Conservation (phyloP, 2,113 vertebrate species). For the Choloepus hoffmanni region DNA sequence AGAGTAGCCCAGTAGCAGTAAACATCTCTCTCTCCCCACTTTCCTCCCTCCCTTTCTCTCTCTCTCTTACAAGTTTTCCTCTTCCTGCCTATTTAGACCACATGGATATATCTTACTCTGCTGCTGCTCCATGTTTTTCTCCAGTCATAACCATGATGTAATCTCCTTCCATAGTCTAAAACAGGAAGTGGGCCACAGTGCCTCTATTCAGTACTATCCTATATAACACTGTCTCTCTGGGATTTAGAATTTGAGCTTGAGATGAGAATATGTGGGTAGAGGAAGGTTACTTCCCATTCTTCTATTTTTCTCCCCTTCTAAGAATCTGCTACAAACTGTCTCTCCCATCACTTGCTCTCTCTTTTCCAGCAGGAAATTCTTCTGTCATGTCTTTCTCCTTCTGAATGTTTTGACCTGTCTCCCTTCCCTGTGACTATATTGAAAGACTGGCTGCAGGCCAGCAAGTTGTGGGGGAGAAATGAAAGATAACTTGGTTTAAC, state of each 20-base stretch:
- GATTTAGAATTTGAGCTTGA: background rate
- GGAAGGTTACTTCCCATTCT: background rate
- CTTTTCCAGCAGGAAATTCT: background rate
- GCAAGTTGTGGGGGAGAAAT: background rate
- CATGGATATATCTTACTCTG: background rate
- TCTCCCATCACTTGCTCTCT: background rate
- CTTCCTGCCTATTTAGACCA: background rate
- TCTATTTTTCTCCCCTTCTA: background rate
- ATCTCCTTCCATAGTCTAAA: background rate
- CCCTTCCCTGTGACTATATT: background rate
- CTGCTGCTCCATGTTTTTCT: background rate
- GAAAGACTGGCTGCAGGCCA: background rate
- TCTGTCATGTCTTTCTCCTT: background rate
- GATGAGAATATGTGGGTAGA: background rate
- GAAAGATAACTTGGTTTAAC: background rate
- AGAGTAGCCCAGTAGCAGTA: background rate
- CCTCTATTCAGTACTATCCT: background rate
- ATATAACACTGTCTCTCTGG: background rate
- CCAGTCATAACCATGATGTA: background rate
- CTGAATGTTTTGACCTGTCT: background rate
- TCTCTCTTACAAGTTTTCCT: background rate
- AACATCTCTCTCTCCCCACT: background rate
- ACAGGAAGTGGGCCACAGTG: background rate
- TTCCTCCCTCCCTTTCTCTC: background rate
- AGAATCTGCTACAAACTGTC: background rate